Percentiles rank a stretch among this genome's conserved stretches.
Evolutionary conservation across 2,888 invertebrate species (phyloP).

Genomic region (Prosopocoilus inquinatus): DNA sequence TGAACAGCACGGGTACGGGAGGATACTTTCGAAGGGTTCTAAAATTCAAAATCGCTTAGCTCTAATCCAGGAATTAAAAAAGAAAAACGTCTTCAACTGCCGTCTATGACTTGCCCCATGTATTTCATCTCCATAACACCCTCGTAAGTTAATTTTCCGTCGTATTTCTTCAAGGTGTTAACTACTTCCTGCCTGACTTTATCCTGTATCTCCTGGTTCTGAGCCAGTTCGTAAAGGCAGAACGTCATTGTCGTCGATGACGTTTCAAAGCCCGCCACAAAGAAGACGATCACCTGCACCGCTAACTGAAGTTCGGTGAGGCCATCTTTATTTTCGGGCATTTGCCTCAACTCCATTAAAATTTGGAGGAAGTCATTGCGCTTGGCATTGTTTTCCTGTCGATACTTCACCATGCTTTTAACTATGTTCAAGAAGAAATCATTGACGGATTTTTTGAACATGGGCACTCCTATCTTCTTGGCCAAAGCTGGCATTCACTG

Average conservation of each 20-base stretch:
- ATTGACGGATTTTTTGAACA: conserved; percentile 30
- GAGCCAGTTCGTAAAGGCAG: conserved; percentile 55
- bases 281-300: conserved; percentile 59
- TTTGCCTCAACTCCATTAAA: conserved; percentile 36
- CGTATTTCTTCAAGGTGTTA: conserved; percentile 36
- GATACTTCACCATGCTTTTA: conserved; percentile 29
- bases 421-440: conserved; percentile 33
- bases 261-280: conserved; percentile 62
- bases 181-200: conserved; percentile 48
- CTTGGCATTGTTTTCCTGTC: conserved; percentile 30
- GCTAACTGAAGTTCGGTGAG: conserved; percentile 34
- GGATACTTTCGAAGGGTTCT: conserved; percentile 47
- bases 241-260: conserved; percentile 59
- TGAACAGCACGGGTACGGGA: conserved; percentile 34
- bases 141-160: conserved; percentile 46
- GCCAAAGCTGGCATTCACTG: conserved; percentile 19
- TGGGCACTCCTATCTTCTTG: conserved; percentile 17
- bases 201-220: conserved; percentile 48
- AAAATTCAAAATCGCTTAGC: neutral
- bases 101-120: conserved; percentile 42
- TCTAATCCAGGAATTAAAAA: neutral
- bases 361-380: conserved; percentile 47
- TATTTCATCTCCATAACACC: conserved; percentile 50
- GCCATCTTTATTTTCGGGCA: conserved; percentile 9
- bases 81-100: conserved; percentile 20